These are phyloP conservation scores for Coreius guichenoti DNA, from an alignment of 2,797 vertebrate genomes.

Conservation along the genomic window DNA sequence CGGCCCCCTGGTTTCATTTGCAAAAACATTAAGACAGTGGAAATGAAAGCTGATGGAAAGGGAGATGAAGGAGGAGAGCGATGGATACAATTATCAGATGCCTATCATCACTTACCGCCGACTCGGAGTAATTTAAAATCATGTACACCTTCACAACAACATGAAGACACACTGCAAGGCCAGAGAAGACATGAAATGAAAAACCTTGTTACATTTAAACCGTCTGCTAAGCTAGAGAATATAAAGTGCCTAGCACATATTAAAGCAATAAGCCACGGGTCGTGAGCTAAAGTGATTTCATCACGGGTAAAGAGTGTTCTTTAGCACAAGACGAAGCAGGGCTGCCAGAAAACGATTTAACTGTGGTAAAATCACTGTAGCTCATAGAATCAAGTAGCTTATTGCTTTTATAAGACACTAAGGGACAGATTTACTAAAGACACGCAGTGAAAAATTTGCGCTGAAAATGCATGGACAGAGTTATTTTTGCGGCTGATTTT, in stretches of 20 bases:
- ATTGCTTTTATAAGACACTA: not conserved
- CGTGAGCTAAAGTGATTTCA: slow-evolving; percentile 21
- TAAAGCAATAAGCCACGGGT: slow-evolving; percentile 32
- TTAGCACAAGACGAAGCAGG: not conserved
- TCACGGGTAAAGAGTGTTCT: not conserved
- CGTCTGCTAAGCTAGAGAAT: slow-evolving; percentile 13
- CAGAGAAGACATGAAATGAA: slow-evolving; percentile 13
- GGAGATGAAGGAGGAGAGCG: slow-evolving; percentile 23
- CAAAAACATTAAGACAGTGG: slow-evolving; percentile 42
- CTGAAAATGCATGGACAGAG: too few relatives aligned
- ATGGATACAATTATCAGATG: slow-evolving; percentile 33
- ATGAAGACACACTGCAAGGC: slow-evolving; percentile 22
- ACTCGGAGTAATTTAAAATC: slow-evolving; percentile 25
- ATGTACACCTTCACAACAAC: slow-evolving; percentile 30
- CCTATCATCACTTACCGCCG: slow-evolving; percentile 15
- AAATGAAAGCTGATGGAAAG: slow-evolving; percentile 47
- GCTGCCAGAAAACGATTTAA: slow-evolving; percentile 2
- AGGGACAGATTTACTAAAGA: too few relatives aligned
- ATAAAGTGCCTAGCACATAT: slow-evolving; percentile 25
- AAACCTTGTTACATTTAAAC: slow-evolving; percentile 30
- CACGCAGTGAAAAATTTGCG: too few relatives aligned
- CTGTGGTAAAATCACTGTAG: not conserved
- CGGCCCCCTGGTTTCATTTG: slow-evolving; percentile 43
- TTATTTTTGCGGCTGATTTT: too few relatives aligned
- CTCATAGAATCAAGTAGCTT: not conserved